Evolutionary conservation across 2,113 vertebrate genomes (phyloP).

Genomic region (Penelope pileata): DNA sequence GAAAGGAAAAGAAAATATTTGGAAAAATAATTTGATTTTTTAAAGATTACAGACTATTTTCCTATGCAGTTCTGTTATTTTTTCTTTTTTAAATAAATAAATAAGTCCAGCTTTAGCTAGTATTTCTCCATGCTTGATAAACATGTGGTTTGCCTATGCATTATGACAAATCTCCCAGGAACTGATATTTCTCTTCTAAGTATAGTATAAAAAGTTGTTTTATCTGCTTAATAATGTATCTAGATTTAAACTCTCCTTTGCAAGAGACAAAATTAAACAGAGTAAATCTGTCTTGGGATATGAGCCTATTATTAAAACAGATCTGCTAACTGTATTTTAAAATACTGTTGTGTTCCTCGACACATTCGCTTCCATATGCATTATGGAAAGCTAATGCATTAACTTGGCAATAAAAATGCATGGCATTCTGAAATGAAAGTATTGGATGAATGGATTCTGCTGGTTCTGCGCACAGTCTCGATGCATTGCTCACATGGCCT

Average conservation of each 20-base stretch:
- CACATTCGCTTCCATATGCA: not conserved
- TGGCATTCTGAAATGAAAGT: not conserved
- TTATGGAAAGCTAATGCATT: constrained; percentile 2
- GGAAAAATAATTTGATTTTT: not conserved
- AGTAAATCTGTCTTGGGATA: constrained; percentile 21
- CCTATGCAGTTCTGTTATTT: not conserved
- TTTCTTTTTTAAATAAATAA: not conserved
- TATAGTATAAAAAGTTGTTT: not conserved
- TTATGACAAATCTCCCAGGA: constrained; percentile 10
- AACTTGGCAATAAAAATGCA: constrained; percentile 16
- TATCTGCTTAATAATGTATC: constrained; percentile 23
- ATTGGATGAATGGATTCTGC: not conserved
- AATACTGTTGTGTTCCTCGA: constrained; percentile 15
- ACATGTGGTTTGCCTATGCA: not conserved
- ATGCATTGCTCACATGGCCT: not conserved
- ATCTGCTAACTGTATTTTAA: not conserved
- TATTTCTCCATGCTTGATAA: not conserved
- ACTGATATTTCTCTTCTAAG: not conserved
- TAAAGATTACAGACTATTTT: not conserved
- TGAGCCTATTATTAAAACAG: not conserved
- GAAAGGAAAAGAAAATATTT: not conserved
- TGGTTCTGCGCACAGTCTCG: not conserved
- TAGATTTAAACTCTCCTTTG: constrained; percentile 37
- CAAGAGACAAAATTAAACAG: constrained; percentile 44
- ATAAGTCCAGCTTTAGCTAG: not conserved